Base-by-base conservation (phyloP, 2,888 invertebrate species). In the Tipula lateralis region DNA sequence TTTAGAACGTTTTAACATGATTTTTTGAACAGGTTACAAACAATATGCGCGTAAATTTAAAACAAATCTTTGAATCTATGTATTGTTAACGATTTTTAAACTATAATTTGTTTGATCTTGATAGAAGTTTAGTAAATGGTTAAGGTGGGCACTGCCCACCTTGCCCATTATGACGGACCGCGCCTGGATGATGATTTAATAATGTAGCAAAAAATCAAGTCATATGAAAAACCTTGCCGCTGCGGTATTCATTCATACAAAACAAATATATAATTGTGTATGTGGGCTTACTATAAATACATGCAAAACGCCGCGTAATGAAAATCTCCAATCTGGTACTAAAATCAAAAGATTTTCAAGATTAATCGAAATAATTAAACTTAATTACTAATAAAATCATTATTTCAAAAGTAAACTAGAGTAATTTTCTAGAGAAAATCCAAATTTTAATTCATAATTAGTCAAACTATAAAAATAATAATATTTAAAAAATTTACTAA, bases 161-260 rank as follows among this genome's bases (percentile, higher is more conserved):
- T n/a, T n/a, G n/a, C n/a, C n/a, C n/a, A n/a, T n/a, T n/a, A n/a
- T n/a, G n/a, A n/a, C n/a, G n/a, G n/a, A n/a, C n/a, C n/a, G n/a
- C n/a, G n/a, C n/a, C n/a, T n/a, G n/a, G n/a, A n/a, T n/a, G n/a
- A 50, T 50, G 44, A 50, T 50, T 50, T 50, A 50, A 50, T 50
- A 50, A 50, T 19, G n/a, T 44, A 44, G 39, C 13, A 44, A 44
- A 32, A 44, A 50, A 50, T 19, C 24, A 66, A 66, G 66, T 66
- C 66, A 66, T 66, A 66, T 13, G 66, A 66, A 66, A 66, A 66
- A 66, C 66, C 24, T 66, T 66, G 66, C 9, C 66, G 66, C 19
- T 9, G 7, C 24, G 1, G 9, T 39, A 13, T 39, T 66, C 7
- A 24, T 16, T 50, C 66, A 66, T 9, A 66, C 12, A 66, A 66